phyloP scores from a whole-genome alignment of 1,140 invertebrate species.

The Venustaconcha ellipsiformis region DNA sequence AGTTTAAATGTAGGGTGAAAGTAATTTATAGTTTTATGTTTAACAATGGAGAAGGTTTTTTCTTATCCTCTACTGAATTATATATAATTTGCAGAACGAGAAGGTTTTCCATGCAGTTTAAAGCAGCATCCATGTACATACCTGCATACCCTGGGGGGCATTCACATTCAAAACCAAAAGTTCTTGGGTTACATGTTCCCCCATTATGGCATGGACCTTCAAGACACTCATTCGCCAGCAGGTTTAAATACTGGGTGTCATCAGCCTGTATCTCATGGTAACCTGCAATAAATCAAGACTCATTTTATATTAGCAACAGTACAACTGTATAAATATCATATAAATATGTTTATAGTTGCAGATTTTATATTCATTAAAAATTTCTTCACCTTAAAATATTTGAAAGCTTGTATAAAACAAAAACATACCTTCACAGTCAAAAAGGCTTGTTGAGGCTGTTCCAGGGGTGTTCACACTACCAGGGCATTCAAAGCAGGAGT shows the following conservation, averaged over 20 bases:
- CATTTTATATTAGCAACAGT: not conserved
- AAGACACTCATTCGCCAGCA: slow-evolving; percentile 46
- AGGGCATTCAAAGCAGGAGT: slow-evolving; percentile 68
- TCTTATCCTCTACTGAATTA: no score
- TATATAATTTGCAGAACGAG: no score
- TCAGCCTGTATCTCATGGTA: slow-evolving; percentile 16
- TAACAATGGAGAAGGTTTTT: no score
- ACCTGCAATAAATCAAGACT: no score
- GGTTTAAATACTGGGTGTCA: slow-evolving; percentile 16
- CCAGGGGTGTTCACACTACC: slow-evolving; percentile 42
- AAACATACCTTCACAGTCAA: slow-evolving; percentile 58
- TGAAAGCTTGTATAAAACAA: not conserved
- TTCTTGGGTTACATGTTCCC: slow-evolving; percentile 37
- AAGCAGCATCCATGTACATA: slow-evolving; percentile 12
- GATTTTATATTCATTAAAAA: not conserved
- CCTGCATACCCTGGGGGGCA: slow-evolving; percentile 52
- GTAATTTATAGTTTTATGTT: no score
- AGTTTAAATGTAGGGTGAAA: no score
- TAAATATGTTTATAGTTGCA: not conserved
- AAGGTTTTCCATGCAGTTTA: no score
- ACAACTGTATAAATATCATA: not conserved
- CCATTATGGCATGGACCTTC: slow-evolving; percentile 45
- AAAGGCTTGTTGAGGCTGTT: slow-evolving; percentile 50
- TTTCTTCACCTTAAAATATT: no score
- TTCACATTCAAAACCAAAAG: slow-evolving; percentile 42